Evolutionary conservation across 2,797 vertebrate genomes (phyloP).

Genomic region (Loriculus beryllinus): DNA sequence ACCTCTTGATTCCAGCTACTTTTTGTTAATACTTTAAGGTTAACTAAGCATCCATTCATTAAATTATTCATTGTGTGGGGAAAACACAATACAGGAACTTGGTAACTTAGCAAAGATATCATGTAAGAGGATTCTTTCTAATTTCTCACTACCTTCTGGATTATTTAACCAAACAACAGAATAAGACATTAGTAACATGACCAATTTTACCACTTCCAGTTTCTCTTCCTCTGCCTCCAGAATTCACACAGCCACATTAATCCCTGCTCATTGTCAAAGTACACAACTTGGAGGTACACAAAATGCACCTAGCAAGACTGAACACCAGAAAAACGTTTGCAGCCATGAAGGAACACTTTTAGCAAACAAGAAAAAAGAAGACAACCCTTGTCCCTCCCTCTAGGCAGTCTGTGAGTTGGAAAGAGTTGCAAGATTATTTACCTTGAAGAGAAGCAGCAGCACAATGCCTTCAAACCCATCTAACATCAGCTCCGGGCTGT

Average conservation of each 20-base stretch:
- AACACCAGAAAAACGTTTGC: not conserved
- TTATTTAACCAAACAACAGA: not conserved
- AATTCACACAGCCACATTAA: not conserved
- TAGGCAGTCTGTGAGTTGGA: not conserved
- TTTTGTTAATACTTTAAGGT: not conserved
- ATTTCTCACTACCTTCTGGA: not conserved
- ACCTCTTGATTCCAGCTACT: not conserved
- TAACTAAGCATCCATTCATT: not conserved
- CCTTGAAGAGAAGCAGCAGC: not conserved
- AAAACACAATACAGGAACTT: not conserved
- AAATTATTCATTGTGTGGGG: not conserved
- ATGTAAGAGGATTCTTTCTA: not conserved
- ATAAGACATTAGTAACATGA: not conserved
- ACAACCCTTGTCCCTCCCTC: not conserved
- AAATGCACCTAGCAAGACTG: accelerated
- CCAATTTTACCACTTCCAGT: not conserved
- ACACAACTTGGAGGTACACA: not conserved
- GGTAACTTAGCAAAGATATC: not conserved
- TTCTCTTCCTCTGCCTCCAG: not conserved
- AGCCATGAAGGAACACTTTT: not conserved
- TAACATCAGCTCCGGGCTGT: not conserved
- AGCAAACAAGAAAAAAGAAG: not conserved
- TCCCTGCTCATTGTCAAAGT: not conserved
- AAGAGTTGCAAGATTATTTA: not conserved
- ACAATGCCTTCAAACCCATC: not conserved